Evolutionary conservation across 2,797 vertebrate genomes (phyloP).

Genomic region (Pangasius djambal): DNA sequence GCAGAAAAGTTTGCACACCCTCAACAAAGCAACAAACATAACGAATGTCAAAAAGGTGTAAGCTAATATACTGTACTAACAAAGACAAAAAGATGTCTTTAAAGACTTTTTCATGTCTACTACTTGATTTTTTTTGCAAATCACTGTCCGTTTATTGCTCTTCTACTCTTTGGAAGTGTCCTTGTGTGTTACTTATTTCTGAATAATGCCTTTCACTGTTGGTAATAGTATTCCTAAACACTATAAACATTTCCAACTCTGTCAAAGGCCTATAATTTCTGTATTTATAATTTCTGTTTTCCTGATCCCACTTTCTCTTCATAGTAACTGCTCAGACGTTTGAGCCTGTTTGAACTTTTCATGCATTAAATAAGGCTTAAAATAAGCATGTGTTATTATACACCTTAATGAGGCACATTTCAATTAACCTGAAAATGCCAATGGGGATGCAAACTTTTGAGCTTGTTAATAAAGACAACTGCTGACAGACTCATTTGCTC

Average conservation of each 20-base stretch:
- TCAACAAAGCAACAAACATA: neutral
- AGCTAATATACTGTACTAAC: neutral
- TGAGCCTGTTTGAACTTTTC: neutral
- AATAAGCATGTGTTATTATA: neutral
- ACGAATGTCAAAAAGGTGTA: neutral
- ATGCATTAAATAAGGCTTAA: neutral
- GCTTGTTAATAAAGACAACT: neutral
- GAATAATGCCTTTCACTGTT: neutral
- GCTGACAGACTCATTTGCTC: neutral
- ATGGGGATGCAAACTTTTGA: neutral
- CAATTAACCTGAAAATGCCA: neutral
- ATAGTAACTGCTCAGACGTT: neutral
- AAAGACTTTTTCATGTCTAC: neutral
- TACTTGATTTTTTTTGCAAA: conserved; percentile 8
- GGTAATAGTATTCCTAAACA: neutral
- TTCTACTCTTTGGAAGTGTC: neutral
- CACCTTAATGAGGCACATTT: neutral
- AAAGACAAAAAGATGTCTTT: neutral
- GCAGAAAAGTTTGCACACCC: neutral
- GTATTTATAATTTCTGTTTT: neutral
- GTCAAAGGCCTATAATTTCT: neutral
- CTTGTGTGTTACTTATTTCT: neutral
- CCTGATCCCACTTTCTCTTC: neutral
- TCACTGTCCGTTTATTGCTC: neutral
- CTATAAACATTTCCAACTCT: neutral